Base-by-base conservation (phyloP, 2,797 vertebrate species). In the Eidolon dupreanum region DNA sequence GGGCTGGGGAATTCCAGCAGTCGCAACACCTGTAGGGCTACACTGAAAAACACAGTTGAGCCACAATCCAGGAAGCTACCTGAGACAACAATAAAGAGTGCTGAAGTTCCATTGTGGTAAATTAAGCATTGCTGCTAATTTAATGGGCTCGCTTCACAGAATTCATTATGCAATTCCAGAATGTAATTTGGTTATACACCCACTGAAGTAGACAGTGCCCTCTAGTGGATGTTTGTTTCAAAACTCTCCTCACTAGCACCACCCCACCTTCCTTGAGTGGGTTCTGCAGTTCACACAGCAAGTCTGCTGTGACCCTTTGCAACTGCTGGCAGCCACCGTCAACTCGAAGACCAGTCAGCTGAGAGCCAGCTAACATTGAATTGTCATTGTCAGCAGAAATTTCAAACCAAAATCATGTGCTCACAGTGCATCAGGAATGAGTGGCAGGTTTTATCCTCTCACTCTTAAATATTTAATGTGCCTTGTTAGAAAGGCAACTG, bases 161-260 rank as follows among this genome's bases (percentile, higher is more conserved):
- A 82, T 75, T 65, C 83, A 57, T 89, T 68, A 33, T 7, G 2
- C 17, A 89, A 77, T 31, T 36, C 20, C 51, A 33, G 88, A 81
- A 63, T 17, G 31, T 26, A 28, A 53, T 65, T 63, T 83, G 59
- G 17, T 46, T 61, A 8, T 16, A 46, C 8, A 74, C 6, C 75
- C 55, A 65, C 38, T 55, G 90, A 88, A 90, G 88, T 13, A 77
- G 53, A 95, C 71, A 96, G 81, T 88, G 94, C 81, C 90, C 93
- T 84, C 93, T 51, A 88, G 88, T 73, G 93, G 94, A 82, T 51
- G 38, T 10, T 71, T 36, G 33, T 74, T 75, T 92, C 70, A 92
- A 75, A 92, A 68, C 49, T 38, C 36, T 41, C 31, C 20, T 59
- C 57, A 6, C 5, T 33, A 31, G 46, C 4, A 16, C 61, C 70